Percentiles rank a stretch among this genome's conserved stretches.
Conservation (phyloP, 2,113 vertebrate genomes). For the Hyperoodon ampullatus region DNA sequence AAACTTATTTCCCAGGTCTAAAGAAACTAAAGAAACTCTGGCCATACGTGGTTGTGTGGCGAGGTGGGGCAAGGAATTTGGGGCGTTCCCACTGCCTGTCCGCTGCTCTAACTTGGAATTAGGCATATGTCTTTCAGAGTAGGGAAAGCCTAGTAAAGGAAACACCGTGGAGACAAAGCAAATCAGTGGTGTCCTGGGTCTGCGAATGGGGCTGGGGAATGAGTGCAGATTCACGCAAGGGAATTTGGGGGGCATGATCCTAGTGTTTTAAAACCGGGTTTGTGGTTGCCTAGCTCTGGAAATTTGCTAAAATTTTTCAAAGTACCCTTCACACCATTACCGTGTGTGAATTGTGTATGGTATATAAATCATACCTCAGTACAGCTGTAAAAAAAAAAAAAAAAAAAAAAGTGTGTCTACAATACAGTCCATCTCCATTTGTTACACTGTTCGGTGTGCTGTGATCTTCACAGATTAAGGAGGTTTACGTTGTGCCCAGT, state of each 20-base stretch:
- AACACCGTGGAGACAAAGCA: background rate
- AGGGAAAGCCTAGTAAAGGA: background rate
- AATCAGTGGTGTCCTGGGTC: background rate
- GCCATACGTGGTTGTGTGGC: background rate
- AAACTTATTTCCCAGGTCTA: background rate
- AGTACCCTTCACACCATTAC: too few relatives aligned
- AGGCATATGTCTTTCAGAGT: background rate
- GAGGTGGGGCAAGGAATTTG: background rate
- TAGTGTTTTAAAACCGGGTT: background rate
- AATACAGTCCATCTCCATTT: too few relatives aligned
- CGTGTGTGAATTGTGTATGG: background rate
- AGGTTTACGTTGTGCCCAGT: background rate
- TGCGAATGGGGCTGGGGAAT: background rate
- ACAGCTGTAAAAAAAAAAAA: background rate
- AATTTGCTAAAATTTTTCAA: background rate
- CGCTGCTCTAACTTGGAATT: background rate
- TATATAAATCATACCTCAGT: background rate
- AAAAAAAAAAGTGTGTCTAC: too few relatives aligned
- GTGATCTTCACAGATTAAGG: background rate
- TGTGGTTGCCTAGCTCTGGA: background rate
- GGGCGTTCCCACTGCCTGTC: background rate
- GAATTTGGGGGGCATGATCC: background rate
- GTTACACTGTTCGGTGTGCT: background rate
- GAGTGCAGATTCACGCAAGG: background rate
- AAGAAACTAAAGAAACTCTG: background rate